phyloP scores from a whole-genome alignment of 2,888 invertebrate species.

The Cephus nigrinus region DNA sequence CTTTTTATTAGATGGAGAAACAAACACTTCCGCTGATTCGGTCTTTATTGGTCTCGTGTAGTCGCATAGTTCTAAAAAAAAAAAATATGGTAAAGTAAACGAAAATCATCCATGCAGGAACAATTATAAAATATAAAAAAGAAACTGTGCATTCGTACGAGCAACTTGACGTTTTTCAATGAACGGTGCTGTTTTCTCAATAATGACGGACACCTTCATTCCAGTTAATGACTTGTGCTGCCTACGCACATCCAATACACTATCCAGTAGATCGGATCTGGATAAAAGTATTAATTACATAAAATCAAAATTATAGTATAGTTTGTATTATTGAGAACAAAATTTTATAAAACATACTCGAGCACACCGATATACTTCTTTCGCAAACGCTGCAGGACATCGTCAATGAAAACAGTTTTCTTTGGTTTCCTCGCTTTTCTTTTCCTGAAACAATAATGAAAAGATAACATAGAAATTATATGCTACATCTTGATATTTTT shows the following conservation, averaged over 20 bases:
- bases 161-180: conserved; percentile 27
- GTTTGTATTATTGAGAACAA: neutral
- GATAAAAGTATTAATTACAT: conserved; percentile 5
- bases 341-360: conserved; percentile 31
- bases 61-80: neutral
- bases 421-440: neutral
- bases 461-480: neutral
- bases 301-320: neutral
- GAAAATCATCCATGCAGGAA: neutral
- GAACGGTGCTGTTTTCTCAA: conserved; percentile 32
- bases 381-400: conserved; percentile 27
- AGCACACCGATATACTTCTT: conserved; percentile 33
- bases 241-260: conserved; percentile 37
- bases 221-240: conserved; percentile 39
- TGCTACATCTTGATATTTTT: neutral
- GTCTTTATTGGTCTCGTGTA: neutral
- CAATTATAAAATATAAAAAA: neutral
- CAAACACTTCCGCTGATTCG: neutral
- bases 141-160: conserved; percentile 8
- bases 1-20: neutral
- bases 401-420: neutral
- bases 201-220: conserved; percentile 30
- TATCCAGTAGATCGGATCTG: conserved; percentile 43
- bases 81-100: neutral
- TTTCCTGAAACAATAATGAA: neutral